Base-by-base conservation (phyloP, 2,113 vertebrate species). In the Poecile atricapillus region DNA sequence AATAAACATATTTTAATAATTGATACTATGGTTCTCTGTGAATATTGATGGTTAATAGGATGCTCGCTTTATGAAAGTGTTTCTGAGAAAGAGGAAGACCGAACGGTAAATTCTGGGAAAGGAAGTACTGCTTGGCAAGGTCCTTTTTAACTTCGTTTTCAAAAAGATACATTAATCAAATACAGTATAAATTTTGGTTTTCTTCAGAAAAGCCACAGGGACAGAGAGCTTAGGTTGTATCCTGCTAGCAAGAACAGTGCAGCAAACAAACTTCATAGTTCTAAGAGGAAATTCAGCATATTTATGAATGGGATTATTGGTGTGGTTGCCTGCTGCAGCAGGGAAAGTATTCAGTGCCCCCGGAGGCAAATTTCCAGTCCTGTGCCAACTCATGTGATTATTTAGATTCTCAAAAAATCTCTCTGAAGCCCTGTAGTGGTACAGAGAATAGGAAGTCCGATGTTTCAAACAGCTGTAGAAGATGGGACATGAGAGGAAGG, bases 271-370 rank as follows among this genome's bases (percentile, higher is more conserved):
- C 69, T 91, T 75, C n/a, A 3, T 18, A 41, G 78, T 39, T 92
- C 77, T 30, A 35, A 82, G 64, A 63, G 46, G 82, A 85, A 80
- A 73, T 52, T 71, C 49, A 23, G 83, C 69, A 18, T 78, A 87
- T 91, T 95, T 91, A 97, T 91, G 96, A 95, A 95, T 82, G 91
- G 81, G 53, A 92, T 91, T 94, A 90, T 39, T 83, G 80, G 80
- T 94, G 83, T 75, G 87, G 91, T 77, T 93, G 90, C 70, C 91
- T 83, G 82, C 90, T 4, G 11, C 82, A 76, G 93, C 87, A 83
- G 59, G 88, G 83, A 93, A 80, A 90, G 88, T 86, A 94, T 93
- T 90, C 90, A 50, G 68, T 89, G 95, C 65, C 81, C 87, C 94
- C 7, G 71, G 89, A 94, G 91, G 93, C 95, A 95, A 89, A 65